Conservation (phyloP, 2,113 vertebrate species). For the Spermophilus dauricus region DNA sequence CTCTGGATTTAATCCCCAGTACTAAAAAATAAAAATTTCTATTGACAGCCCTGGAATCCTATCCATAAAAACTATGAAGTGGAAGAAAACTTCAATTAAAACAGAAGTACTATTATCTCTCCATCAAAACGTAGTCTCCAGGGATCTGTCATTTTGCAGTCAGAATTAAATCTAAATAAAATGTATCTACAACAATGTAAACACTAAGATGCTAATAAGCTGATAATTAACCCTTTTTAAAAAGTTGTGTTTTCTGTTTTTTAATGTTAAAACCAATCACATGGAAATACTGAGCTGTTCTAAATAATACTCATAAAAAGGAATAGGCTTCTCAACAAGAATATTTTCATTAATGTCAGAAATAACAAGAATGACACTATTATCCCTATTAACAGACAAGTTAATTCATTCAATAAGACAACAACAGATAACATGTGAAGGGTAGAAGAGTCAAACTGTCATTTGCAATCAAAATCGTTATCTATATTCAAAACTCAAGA, state of each 20-base stretch:
- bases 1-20: too few relatives aligned
- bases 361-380: slow-evolving; percentile 6
- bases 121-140: not conserved
- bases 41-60: not conserved
- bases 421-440: not conserved
- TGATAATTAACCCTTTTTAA: not conserved
- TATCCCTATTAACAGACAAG: not conserved
- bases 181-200: not conserved
- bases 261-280: not conserved
- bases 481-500: slow-evolving; percentile 13
- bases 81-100: not conserved
- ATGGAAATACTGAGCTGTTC: not conserved
- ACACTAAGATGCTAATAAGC: not conserved
- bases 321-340: not conserved
- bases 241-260: not conserved
- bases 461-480: slow-evolving; percentile 22
- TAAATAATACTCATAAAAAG: slow-evolving; percentile 18
- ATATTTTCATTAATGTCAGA: not conserved
- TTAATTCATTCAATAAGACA: not conserved
- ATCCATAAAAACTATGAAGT: not conserved
- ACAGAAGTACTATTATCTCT: not conserved
- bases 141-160: slow-evolving; percentile 21
- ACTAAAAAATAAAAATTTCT: too few relatives aligned
- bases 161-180: not conserved
- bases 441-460: not conserved